Evolutionary conservation across 2,113 vertebrate species (phyloP).

Genomic region (Chrysemys picta): DNA sequence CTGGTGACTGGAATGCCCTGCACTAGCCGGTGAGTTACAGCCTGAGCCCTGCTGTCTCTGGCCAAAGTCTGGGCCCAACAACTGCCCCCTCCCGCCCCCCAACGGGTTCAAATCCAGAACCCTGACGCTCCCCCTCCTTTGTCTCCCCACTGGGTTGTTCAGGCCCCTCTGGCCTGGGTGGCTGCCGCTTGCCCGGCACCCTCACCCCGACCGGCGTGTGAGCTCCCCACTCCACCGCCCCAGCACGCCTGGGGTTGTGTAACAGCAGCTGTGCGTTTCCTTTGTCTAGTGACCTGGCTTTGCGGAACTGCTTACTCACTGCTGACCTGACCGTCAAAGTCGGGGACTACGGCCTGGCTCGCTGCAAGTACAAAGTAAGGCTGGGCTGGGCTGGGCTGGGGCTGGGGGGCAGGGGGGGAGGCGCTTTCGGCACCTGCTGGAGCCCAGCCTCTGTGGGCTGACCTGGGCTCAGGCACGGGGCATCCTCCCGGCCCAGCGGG

Average conservation of each 20-base stretch:
- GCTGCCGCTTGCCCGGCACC: not conserved
- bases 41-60: not conserved
- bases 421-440: not conserved
- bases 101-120: not conserved
- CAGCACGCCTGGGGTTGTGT: not conserved
- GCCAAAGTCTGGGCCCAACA: not conserved
- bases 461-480: not conserved
- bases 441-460: not conserved
- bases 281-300: slow-evolving; percentile 89
- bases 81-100: too few relatives aligned
- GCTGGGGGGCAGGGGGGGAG: not conserved
- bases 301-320: slow-evolving; percentile 93
- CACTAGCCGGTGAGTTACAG: not conserved
- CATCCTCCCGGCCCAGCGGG: fast-evolving
- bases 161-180: not conserved
- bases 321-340: slow-evolving; percentile 94
- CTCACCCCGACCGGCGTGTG: not conserved
- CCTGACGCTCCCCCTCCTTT: too few relatives aligned
- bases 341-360: slow-evolving; percentile 94
- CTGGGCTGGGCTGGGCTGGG: not conserved
- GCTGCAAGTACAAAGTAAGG: slow-evolving; percentile 94
- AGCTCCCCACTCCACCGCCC: not conserved
- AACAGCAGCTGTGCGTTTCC: slow-evolving; percentile 7
- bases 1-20: not conserved
- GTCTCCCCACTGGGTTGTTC: too few relatives aligned